Conservation (phyloP, 2,113 vertebrate species). For the Junco hyemalis region DNA sequence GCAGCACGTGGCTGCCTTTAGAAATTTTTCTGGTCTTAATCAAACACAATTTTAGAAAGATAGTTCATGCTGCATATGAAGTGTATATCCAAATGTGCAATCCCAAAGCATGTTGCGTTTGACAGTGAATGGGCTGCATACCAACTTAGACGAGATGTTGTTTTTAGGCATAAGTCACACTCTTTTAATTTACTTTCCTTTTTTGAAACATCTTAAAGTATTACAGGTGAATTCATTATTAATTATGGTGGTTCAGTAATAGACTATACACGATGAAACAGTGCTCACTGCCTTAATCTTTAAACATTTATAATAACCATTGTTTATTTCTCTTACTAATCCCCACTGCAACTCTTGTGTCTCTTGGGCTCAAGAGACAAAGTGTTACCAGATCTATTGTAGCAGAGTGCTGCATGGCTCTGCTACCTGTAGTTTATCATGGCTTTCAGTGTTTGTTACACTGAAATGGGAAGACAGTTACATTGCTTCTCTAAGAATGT, state of each 20-base stretch:
- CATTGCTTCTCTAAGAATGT: neutral
- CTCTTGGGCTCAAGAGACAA: conserved; percentile 1
- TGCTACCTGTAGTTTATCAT: neutral
- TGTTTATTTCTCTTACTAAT: conserved; percentile 62
- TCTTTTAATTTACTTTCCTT: neutral
- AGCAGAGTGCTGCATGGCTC: neutral
- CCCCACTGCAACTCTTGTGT: neutral
- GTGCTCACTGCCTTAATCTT: conserved; percentile 12
- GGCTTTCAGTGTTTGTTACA: neutral
- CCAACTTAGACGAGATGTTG: neutral
- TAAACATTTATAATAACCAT: conserved; percentile 35
- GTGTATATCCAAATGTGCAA: neutral
- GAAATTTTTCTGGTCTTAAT: neutral
- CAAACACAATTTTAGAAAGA: neutral
- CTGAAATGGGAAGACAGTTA: neutral
- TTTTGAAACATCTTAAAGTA: neutral
- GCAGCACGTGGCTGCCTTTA: neutral
- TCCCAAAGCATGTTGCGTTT: neutral
- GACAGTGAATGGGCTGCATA: neutral
- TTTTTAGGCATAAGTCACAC: neutral
- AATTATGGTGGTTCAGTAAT: neutral
- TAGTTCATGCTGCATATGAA: neutral
- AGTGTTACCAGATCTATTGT: neutral
- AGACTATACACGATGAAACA: neutral
- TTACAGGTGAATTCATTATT: neutral